Conservation (phyloP, 1,140 invertebrate genomes). For the Pogonomyrmex barbatus region DNA sequence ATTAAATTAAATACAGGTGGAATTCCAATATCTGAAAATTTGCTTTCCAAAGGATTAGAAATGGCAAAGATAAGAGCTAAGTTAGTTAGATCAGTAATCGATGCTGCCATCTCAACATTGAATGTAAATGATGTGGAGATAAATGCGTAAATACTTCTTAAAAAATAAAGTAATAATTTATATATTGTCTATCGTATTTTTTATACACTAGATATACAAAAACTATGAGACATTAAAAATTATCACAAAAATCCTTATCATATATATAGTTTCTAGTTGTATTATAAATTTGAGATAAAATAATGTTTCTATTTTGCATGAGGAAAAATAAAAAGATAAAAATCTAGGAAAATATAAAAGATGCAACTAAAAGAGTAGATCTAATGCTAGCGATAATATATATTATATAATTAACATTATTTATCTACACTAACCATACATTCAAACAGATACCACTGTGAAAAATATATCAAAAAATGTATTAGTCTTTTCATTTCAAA, state of each 20-base stretch:
- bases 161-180: conserved; percentile 42
- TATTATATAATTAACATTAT: conserved; percentile 12
- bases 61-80: conserved; percentile 81
- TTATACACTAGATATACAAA: conserved; percentile 36
- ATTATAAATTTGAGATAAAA: conserved; percentile 12
- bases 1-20: conserved; percentile 81
- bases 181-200: conserved; percentile 33
- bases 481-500: too few species aligned
- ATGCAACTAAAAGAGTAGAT: conserved; percentile 3
- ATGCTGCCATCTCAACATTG: conserved; percentile 77
- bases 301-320: not conserved
- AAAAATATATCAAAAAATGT: too few species aligned
- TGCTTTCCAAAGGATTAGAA: conserved; percentile 81
- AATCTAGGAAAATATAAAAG: not conserved
- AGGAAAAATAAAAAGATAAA: not conserved
- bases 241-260: not conserved
- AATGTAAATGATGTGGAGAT: conserved; percentile 62
- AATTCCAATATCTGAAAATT: conserved; percentile 80
- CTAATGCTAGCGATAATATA: conserved; percentile 10
- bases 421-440: conserved; percentile 14
- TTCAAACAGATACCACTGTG: not conserved
- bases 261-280: not conserved
- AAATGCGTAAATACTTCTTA: conserved; percentile 53
- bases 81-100: conserved; percentile 81
- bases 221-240: not conserved